Evolutionary conservation across 1,140 invertebrate genomes (phyloP).

Genomic region (Hesperophylax magnus): DNA sequence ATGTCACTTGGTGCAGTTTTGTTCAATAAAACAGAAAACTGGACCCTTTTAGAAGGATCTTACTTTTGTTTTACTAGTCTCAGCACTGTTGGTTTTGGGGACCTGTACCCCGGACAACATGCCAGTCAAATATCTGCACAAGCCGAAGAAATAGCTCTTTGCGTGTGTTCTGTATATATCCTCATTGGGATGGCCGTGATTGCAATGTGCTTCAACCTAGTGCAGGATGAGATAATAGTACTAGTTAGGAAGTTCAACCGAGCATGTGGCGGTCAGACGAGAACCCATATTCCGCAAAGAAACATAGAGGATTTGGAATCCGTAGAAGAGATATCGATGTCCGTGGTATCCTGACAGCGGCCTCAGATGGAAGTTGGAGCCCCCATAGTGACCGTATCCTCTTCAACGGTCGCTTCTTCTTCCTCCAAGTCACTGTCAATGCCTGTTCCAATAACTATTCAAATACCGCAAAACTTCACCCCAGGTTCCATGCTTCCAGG

Average conservation of each 20-base stretch:
- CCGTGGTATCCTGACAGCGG: slow-evolving; percentile 78
- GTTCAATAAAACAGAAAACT: slow-evolving; percentile 91
- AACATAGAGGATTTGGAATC: slow-evolving; percentile 65
- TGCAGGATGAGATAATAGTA: slow-evolving; percentile 91
- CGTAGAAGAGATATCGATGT: slow-evolving; percentile 74
- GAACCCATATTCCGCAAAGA: slow-evolving; percentile 62
- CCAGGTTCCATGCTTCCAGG: slow-evolving; percentile 69
- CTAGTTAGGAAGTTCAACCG: slow-evolving; percentile 73
- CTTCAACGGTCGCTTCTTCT: slow-evolving; percentile 57
- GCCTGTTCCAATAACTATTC: slow-evolving; percentile 66
- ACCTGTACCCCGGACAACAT: slow-evolving; percentile 82
- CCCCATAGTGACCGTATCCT: slow-evolving; percentile 58
- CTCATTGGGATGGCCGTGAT: slow-evolving; percentile 94
- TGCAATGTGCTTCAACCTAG: slow-evolving; percentile 96
- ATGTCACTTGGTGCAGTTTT: slow-evolving; percentile 92
- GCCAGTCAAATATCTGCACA: slow-evolving; percentile 77
- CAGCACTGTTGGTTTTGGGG: slow-evolving; percentile 91
- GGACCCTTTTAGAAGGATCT: slow-evolving; percentile 91
- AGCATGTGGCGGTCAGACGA: slow-evolving; percentile 61
- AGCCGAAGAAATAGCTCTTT: slow-evolving; percentile 83
- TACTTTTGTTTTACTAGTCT: slow-evolving; percentile 97
- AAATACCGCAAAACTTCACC: slow-evolving; percentile 64
- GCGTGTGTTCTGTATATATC: slow-evolving; percentile 89
- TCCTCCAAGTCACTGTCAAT: slow-evolving; percentile 61
- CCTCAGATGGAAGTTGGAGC: slow-evolving; percentile 65